A percentile compares a stretch with the other conserved stretches of the same genome.
Conservation (phyloP, 2,113 vertebrate species). For the Pelusios castaneus region DNA sequence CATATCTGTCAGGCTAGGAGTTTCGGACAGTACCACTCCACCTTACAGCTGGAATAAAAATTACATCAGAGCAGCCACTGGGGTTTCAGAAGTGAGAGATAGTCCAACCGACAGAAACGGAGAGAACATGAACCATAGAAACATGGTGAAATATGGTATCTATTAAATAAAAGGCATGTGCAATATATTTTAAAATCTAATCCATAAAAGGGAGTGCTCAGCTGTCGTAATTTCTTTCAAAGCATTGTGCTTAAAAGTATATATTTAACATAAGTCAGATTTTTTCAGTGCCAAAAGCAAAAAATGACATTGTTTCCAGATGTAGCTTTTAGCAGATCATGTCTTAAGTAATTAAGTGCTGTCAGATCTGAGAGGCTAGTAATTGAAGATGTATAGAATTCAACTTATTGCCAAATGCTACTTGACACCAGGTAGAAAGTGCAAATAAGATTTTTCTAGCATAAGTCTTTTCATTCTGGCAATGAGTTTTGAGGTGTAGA, state of each 20-base stretch:
- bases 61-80: fast-evolving
- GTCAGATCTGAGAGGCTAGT: slow-evolving; percentile 59
- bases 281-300: slow-evolving; percentile 63
- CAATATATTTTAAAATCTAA: slow-evolving; percentile 42
- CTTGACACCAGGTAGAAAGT: slow-evolving; percentile 50
- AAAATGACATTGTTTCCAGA: slow-evolving; percentile 72
- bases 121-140: background rate
- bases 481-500: slow-evolving; percentile 17
- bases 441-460: slow-evolving; percentile 39
- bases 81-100: background rate
- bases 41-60: background rate
- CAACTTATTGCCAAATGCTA: slow-evolving; percentile 68
- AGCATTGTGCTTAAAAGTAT: slow-evolving; percentile 39
- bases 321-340: slow-evolving; percentile 68
- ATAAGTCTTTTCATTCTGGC: slow-evolving; percentile 18
- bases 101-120: background rate
- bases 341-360: slow-evolving; percentile 70
- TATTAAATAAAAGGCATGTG: slow-evolving; percentile 35
- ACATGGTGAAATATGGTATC: background rate
- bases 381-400: slow-evolving; percentile 58
- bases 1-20: background rate
- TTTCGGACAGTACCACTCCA: background rate
- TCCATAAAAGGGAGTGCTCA: slow-evolving; percentile 1
- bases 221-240: slow-evolving; percentile 33
- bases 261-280: slow-evolving; percentile 56